phyloP scores from a whole-genome alignment of 2,888 invertebrate species.

The Nemoura dubitans region DNA sequence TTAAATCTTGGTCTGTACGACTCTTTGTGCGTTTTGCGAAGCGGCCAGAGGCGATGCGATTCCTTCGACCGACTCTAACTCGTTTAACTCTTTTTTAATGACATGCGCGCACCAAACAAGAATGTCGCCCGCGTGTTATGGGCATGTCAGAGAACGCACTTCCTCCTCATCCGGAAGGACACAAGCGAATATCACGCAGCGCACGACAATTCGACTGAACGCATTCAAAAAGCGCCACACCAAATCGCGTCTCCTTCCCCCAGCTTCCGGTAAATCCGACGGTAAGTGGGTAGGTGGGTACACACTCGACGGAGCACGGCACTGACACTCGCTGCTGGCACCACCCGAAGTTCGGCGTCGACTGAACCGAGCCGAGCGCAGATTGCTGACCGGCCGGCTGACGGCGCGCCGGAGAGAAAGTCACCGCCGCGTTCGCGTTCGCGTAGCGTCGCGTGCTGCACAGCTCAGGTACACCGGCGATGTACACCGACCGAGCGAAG shows the following conservation, averaged over 20 bases:
- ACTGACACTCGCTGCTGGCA: background rate
- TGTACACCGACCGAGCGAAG: slow-evolving; percentile 29
- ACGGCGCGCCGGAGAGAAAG: background rate
- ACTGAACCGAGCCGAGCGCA: background rate
- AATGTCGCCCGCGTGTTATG: background rate
- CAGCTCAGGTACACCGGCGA: background rate
- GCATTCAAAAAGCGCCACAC: background rate
- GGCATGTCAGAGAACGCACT: background rate
- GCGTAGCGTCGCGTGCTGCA: background rate
- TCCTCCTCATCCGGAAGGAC: background rate
- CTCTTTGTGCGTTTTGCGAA: background rate
- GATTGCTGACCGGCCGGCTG: background rate
- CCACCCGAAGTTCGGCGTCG: background rate
- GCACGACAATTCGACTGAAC: background rate
- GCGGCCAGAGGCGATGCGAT: background rate
- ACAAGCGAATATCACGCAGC: background rate
- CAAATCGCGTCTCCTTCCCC: background rate
- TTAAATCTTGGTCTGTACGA: background rate
- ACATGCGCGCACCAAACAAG: background rate
- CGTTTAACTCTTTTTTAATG: background rate
- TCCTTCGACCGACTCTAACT: background rate
- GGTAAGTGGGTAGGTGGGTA: too few species aligned
- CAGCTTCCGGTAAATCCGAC: background rate
- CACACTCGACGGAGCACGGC: background rate
- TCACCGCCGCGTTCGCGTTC: background rate